Conservation (phyloP, 2,797 vertebrate genomes). For the Ceryle rudis region DNA sequence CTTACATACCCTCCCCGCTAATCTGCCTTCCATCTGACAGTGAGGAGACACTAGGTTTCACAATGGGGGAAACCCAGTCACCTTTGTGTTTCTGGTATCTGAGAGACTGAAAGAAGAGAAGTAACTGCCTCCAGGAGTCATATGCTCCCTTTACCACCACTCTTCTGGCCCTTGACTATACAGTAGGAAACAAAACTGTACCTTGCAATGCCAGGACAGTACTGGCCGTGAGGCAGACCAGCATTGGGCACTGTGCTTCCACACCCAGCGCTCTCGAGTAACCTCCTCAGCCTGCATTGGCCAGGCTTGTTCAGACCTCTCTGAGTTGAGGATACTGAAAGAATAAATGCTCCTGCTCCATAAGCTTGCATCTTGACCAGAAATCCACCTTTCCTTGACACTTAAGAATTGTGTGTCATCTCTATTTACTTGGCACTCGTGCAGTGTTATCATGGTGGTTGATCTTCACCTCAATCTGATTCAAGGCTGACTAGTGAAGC, state of each 20-base stretch:
- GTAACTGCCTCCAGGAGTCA: background rate
- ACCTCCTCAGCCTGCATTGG: background rate
- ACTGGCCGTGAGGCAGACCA: rapidly evolving
- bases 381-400: background rate
- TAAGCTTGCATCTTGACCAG: background rate
- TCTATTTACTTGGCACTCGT: background rate
- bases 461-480: background rate
- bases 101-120: background rate
- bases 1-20: rapidly evolving
- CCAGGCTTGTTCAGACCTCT: background rate
- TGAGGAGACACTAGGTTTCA: background rate
- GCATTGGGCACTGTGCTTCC: rapidly evolving
- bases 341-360: rapidly evolving
- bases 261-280: rapidly evolving
- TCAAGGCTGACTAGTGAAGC: background rate
- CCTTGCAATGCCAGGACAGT: background rate
- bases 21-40: background rate
- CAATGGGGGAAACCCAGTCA: rapidly evolving
- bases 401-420: rapidly evolving
- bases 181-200: rapidly evolving
- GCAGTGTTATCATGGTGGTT: background rate
- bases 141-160: background rate
- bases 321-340: background rate
- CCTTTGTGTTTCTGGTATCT: background rate
- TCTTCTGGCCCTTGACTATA: background rate